Base-by-base conservation (phyloP, 1,140 invertebrate genomes). In the Amphibalanus amphitrite region DNA sequence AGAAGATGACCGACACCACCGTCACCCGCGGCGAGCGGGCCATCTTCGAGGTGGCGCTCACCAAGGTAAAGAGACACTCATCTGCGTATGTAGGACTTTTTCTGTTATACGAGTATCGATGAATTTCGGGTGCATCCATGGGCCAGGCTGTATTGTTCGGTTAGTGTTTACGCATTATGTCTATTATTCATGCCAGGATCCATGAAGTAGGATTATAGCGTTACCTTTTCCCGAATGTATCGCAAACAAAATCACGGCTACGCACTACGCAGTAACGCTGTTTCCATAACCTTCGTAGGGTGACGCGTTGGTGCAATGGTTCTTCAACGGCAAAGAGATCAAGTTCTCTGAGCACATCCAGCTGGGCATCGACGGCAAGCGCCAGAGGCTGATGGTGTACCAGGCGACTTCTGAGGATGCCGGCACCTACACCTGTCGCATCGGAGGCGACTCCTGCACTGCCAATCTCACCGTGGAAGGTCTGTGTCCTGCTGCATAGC, bases 291-390 rank as follows among this genome's bases (percentile, higher is more conserved):
- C n/a, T n/a, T n/a, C 79, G 10, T 80, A 95, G 83, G 92, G 92
- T 64, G 92, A 95, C 79, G 92, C 92, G 25, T 79, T 91, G 28
- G 90, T 94, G 1, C 85, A 87, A 40, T 96, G 93, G 93, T 92
- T 89, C 75, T 94, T 94, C 79, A 87, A 94, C 80, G 87, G 85
- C n/a, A 84, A 87, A 73, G 92, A 95, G 81, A 85, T 95, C 74
- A 87, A 90, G 78, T 93, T 95, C 75, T 91, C 89, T 67, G 91
- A 95, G 77, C 90, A 92, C 73, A 85, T 93, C 69, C 90, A 93
- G 80, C 80, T 95, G 4, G 89, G 89, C 29, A 95, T 95, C 75
- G 91, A 95, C 78, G 93, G 93, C 17, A 95, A 95, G 78, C 86
- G 87, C 73, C 93, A 95, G 79, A 90, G 90, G 75, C 79, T 96